Conservation (phyloP, 2,113 vertebrate genomes). For the Lutjanus erythropterus region DNA sequence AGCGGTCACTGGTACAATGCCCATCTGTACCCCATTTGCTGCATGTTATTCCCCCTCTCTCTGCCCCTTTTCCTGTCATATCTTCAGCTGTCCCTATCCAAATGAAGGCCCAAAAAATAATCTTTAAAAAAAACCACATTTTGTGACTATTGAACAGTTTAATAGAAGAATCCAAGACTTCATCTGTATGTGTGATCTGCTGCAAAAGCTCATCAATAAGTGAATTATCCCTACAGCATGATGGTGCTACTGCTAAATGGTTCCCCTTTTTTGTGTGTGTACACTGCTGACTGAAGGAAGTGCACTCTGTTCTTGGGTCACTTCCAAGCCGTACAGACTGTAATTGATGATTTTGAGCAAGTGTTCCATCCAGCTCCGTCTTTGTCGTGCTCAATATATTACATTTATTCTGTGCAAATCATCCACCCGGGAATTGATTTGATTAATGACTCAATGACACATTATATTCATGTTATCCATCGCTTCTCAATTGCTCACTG, state of each 20-base stretch:
- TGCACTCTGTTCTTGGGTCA: constrained; percentile 71
- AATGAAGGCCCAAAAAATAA: too few species aligned
- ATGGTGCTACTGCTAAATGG: constrained; percentile 22
- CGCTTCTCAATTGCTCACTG: constrained; percentile 55
- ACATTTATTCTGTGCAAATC: constrained; percentile 84
- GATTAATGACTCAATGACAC: constrained; percentile 83
- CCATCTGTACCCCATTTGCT: too few species aligned
- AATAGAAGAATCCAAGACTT: not conserved
- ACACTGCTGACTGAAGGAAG: constrained; percentile 36
- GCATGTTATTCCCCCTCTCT: too few species aligned
- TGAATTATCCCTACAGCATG: constrained; percentile 16
- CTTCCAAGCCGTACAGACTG: constrained; percentile 69
- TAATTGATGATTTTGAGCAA: constrained; percentile 83
- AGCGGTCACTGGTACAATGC: too few species aligned
- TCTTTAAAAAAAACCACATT: too few species aligned
- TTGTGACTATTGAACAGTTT: not conserved
- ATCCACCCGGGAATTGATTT: constrained; percentile 76
- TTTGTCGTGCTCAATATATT: constrained; percentile 84
- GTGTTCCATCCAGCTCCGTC: constrained; percentile 78
- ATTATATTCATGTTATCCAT: constrained; percentile 73
- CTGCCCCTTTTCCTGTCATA: too few species aligned
- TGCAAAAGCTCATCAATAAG: constrained; percentile 25
- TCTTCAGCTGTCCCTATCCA: too few species aligned
- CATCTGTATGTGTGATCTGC: not conserved
- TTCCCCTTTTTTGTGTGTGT: constrained; percentile 2